Evolutionary conservation across 2,888 invertebrate genomes (phyloP).

Genomic region (Lasioglossum oenotherae): DNA sequence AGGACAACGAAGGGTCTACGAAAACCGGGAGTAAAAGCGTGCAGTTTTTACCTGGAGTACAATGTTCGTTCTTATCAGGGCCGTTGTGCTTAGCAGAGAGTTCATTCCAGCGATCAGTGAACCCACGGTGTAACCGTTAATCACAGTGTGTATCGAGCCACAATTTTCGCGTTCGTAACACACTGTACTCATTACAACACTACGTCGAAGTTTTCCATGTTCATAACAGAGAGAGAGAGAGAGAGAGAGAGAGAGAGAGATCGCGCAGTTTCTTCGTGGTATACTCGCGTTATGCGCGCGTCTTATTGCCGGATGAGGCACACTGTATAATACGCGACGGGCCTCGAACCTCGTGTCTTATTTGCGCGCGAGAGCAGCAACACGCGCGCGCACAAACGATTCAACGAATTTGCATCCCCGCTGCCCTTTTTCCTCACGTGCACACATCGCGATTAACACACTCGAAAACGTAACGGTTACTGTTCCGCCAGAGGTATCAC

Average conservation of each 20-base stretch:
- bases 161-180: slow-evolving; percentile 9
- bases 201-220: not conserved
- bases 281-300: not conserved
- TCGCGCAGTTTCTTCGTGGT: not conserved
- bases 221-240: not conserved
- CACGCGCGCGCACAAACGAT: not conserved
- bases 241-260: not conserved
- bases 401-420: not conserved
- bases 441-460: not conserved
- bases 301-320: not conserved
- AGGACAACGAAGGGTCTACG: not conserved
- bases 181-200: slow-evolving; percentile 6
- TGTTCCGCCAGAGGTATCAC: not conserved
- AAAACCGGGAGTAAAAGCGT: not conserved
- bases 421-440: not conserved
- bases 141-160: not conserved
- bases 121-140: slow-evolving; percentile 3
- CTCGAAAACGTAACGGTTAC: not conserved
- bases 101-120: slow-evolving; percentile 9
- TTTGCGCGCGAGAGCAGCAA: slow-evolving; percentile 15
- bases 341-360: slow-evolving; percentile 34
- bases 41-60: slow-evolving; percentile 17
- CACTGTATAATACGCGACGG: slow-evolving; percentile 12
- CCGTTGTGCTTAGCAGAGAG: not conserved
- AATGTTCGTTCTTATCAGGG: not conserved